Base-by-base conservation (phyloP, 1,140 invertebrate species). In the Ylistrum balloti region DNA sequence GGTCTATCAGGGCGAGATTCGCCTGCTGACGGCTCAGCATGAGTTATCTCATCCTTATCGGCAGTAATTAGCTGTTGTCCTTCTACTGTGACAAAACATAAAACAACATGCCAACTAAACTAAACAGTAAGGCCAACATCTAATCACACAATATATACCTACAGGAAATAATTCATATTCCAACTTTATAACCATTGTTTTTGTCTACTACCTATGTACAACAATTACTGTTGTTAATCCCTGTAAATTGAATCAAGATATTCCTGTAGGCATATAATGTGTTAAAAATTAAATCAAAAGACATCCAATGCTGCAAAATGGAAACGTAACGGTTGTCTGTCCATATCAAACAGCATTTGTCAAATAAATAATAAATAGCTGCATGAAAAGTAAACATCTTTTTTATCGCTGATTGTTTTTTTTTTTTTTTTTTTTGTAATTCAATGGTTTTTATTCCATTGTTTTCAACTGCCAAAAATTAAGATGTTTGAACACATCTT, bases 91-190 rank as follows among this genome's bases (percentile, higher is more conserved):
- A 74, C 56, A 74, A 74, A 48, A 45, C 33, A 90, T 86, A 90
- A 90, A 90, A 85, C 56, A 17, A 90, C 89, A 90, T 90, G 86
- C 89, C 87, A 87, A 35, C 45, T 85, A 56, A 88, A 87, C 88
- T 89, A 89, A 85, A 88, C 87, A 48, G 87, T 90, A 15, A 86
- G 48, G 88, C 88, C 88, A 89, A n/a, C 85, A 89, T 85, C 88
- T 13, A 17, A 33, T 74, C 13, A 38, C 35, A 45, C 17, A 45
- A 38, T 38, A 38, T 13, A 38, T 5, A 38, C 13, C 13, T 13
- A 38, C 35, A 38, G 35, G 35, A 5, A 38, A 38, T 13, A 38
- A 38, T 38, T n/a, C n/a, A n/a, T n/a, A n/a, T n/a, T n/a, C n/a
- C n/a, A n/a, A n/a, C n/a, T n/a, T n/a, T n/a, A n/a, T n/a, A n/a